Percentiles rank a stretch among this genome's conserved stretches.
Evolutionary conservation across 2,797 vertebrate genomes (phyloP).

Genomic region (Fundulus diaphanus): DNA sequence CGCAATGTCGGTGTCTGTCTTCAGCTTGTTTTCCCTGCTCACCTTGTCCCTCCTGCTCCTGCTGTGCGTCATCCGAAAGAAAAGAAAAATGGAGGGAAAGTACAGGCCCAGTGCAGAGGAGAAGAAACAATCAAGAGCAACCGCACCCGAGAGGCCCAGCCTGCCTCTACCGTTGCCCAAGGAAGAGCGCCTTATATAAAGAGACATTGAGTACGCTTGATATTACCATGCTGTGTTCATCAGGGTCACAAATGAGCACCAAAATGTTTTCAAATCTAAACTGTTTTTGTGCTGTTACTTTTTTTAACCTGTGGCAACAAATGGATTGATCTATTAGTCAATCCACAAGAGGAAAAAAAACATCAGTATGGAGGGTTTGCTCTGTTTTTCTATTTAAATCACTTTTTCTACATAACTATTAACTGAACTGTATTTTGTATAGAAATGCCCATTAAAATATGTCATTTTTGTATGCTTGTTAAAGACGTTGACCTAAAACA

Average conservation of each 20-base stretch:
- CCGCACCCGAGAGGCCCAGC: slow-evolving; percentile 72
- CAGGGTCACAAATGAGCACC: not conserved
- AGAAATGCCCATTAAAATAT: slow-evolving; percentile 34
- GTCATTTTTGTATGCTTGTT: slow-evolving; percentile 52
- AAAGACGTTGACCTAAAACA: slow-evolving; percentile 37
- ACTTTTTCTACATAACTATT: slow-evolving; percentile 22
- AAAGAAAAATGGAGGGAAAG: slow-evolving; percentile 85
- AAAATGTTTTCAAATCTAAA: slow-evolving; percentile 11
- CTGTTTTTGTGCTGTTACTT: slow-evolving; percentile 11
- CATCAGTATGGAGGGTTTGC: not conserved
- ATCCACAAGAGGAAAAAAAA: slow-evolving; percentile 4
- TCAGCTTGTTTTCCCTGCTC: slow-evolving; percentile 57
- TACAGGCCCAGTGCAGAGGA: slow-evolving; percentile 89
- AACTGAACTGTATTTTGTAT: slow-evolving; percentile 38
- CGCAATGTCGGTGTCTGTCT: slow-evolving; percentile 16
- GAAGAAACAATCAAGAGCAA: slow-evolving; percentile 76
- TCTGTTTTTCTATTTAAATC: slow-evolving; percentile 7
- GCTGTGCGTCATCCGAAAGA: slow-evolving; percentile 84
- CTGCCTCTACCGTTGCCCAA: slow-evolving; percentile 87
- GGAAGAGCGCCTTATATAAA: slow-evolving; percentile 89
- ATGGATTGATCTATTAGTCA: no score
- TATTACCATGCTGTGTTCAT: not conserved
- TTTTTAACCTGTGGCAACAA: not conserved
- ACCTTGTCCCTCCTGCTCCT: slow-evolving; percentile 75
- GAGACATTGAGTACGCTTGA: not conserved